A percentile compares a stretch with the other conserved stretches of the same genome.
phyloP scores from a whole-genome alignment of 2,888 invertebrate species.

The Oxyteleia sp. region DNA sequence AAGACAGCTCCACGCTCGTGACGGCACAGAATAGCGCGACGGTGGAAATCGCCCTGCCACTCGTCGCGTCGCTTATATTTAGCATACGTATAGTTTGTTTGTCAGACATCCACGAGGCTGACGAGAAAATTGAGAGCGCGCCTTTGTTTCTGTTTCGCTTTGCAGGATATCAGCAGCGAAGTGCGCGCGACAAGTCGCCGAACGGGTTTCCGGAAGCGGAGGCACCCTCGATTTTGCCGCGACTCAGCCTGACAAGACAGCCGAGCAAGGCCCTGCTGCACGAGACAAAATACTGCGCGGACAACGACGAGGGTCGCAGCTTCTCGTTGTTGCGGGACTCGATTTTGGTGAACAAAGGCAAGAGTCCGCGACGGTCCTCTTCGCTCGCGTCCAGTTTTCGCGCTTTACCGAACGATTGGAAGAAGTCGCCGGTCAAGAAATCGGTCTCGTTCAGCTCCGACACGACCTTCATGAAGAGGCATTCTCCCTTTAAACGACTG shows the following conservation, averaged over 20 bases:
- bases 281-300: too few relatives aligned
- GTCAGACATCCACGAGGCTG: conserved; percentile 5
- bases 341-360: conserved; percentile 34
- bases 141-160: conserved; percentile 37
- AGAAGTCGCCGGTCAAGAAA: conserved; percentile 80
- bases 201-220: conserved; percentile 31
- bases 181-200: conserved; percentile 53
- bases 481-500: conserved; percentile 76
- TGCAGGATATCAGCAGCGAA: conserved; percentile 42
- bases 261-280: too few relatives aligned
- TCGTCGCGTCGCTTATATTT: conserved; percentile 11
- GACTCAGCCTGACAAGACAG: too few relatives aligned
- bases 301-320: conserved; percentile 42
- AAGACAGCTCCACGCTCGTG: too few relatives aligned
- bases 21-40: conserved; percentile 7
- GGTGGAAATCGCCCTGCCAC: conserved; percentile 17
- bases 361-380: conserved; percentile 32
- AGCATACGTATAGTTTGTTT: conserved; percentile 23
- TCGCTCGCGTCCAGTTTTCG: conserved; percentile 34
- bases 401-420: conserved; percentile 32
- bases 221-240: conserved; percentile 51
- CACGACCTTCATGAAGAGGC: conserved; percentile 83
- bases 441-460: conserved; percentile 86
- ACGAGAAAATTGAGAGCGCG: conserved; percentile 25
- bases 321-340: conserved; percentile 59